Evolutionary conservation across 2,113 vertebrate genomes (phyloP).

Genomic region (Caranx melampygus): DNA sequence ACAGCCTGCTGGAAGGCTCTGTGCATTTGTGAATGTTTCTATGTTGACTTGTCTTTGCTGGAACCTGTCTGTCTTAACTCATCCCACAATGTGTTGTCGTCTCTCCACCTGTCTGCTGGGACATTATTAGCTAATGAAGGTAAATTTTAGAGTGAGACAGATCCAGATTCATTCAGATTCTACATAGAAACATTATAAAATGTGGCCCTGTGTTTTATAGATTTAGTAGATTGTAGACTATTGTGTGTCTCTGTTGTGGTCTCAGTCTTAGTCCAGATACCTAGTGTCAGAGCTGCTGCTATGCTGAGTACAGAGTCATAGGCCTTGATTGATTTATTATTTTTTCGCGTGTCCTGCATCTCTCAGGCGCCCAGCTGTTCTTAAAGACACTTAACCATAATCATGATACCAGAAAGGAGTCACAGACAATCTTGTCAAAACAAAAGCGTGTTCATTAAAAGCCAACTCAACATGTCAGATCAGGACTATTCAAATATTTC

Average conservation of each 20-base stretch:
- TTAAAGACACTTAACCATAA: too few species aligned
- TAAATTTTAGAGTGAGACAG: constrained; percentile 29
- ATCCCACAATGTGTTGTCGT: constrained; percentile 37
- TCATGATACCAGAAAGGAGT: too few species aligned
- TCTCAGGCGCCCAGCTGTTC: too few species aligned
- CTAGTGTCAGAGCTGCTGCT: neutral
- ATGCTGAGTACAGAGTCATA: constrained; percentile 17
- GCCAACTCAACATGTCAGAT: too few species aligned
- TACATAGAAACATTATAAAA: too few species aligned
- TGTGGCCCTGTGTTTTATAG: constrained; percentile 1
- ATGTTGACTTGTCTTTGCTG: neutral
- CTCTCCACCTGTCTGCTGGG: constrained; percentile 32
- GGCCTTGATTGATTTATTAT: too few species aligned
- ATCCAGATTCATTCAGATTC: too few species aligned
- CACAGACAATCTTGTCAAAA: too few species aligned
- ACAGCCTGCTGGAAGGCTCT: neutral
- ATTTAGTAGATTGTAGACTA: constrained; percentile 15
- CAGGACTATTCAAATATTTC: too few species aligned
- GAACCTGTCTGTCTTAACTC: constrained; percentile 8
- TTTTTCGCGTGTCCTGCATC: too few species aligned
- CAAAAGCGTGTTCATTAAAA: too few species aligned
- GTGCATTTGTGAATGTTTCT: neutral
- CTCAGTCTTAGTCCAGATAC: neutral
- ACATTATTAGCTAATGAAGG: constrained; percentile 63
- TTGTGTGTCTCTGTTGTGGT: neutral